Conservation (phyloP, 2,888 invertebrate species). For the Tenthredo scrophulariae region DNA sequence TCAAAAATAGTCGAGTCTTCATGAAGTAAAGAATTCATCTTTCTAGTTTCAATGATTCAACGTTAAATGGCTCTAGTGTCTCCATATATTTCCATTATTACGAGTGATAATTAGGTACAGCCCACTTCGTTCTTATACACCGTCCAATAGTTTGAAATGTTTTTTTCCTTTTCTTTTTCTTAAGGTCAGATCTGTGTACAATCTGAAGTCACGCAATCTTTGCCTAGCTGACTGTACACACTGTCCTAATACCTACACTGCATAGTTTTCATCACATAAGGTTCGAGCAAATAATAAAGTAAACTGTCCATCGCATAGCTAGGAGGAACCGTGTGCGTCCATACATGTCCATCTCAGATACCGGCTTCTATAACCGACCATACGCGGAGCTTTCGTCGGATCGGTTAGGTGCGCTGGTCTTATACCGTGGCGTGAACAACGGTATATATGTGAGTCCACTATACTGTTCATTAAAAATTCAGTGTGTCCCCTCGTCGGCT, state of each 20-base stretch:
- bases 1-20: neutral
- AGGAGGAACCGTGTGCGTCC: neutral
- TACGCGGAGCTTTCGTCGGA: conserved; percentile 34
- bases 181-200: neutral
- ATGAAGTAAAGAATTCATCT: neutral
- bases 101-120: neutral
- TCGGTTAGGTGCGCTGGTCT: conserved; percentile 1
- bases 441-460: conserved; percentile 20
- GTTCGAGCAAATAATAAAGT: neutral
- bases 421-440: conserved; percentile 1
- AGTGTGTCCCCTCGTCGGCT: conserved; percentile 63
- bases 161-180: neutral
- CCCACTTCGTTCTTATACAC: neutral
- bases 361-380: conserved; percentile 28
- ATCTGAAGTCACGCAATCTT: neutral
- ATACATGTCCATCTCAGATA: conserved; percentile 43
- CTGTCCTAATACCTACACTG: neutral
- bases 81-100: neutral
- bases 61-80: neutral
- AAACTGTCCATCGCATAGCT: neutral
- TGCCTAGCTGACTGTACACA: neutral
- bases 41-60: neutral
- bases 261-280: conserved; percentile 23
- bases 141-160: neutral
- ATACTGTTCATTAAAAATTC: conserved; percentile 69